These are phyloP conservation scores for Catostomus latipinnis DNA, from an alignment of 2,797 vertebrate species.

Conservation along the genomic window DNA sequence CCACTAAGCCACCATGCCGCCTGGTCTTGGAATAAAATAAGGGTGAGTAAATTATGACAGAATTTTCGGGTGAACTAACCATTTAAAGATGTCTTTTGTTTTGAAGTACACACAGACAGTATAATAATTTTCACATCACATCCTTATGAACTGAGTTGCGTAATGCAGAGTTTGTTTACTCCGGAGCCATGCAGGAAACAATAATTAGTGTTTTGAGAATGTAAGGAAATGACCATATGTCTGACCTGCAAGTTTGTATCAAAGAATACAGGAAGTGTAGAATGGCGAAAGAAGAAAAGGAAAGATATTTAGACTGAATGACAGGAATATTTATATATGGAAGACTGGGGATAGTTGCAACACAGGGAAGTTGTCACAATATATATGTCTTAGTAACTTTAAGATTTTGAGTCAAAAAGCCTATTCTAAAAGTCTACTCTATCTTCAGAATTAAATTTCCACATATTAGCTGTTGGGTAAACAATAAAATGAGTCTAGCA, in stretches of 20 bases:
- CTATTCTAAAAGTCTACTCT: too few relatives aligned
- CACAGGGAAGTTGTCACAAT: too few relatives aligned
- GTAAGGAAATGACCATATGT: slow-evolving; percentile 72
- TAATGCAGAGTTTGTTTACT: slow-evolving; percentile 62
- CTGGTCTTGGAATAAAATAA: too few relatives aligned
- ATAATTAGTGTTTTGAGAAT: slow-evolving; percentile 70
- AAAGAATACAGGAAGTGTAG: slow-evolving; percentile 77
- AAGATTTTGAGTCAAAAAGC: too few relatives aligned
- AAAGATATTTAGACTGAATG: slow-evolving; percentile 8
- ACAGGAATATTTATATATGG: slow-evolving; percentile 11
- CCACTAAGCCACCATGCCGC: too few relatives aligned
- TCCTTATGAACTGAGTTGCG: neutral
- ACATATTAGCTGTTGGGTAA: too few relatives aligned
- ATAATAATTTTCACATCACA: neutral
- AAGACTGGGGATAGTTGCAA: too few relatives aligned
- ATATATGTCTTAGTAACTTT: too few relatives aligned
- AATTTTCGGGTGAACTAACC: too few relatives aligned
- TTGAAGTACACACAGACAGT: slow-evolving; percentile 2
- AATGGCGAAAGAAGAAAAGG: slow-evolving; percentile 68
- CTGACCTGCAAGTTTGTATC: slow-evolving; percentile 74
- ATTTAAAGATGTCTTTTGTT: neutral
- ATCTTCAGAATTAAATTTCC: too few relatives aligned
- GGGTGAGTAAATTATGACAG: too few relatives aligned
- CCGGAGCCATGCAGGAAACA: slow-evolving; percentile 60
- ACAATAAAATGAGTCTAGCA: too few relatives aligned